phyloP scores from a whole-genome alignment of 2,888 invertebrate genomes.

The Loripinus fragilis region DNA sequence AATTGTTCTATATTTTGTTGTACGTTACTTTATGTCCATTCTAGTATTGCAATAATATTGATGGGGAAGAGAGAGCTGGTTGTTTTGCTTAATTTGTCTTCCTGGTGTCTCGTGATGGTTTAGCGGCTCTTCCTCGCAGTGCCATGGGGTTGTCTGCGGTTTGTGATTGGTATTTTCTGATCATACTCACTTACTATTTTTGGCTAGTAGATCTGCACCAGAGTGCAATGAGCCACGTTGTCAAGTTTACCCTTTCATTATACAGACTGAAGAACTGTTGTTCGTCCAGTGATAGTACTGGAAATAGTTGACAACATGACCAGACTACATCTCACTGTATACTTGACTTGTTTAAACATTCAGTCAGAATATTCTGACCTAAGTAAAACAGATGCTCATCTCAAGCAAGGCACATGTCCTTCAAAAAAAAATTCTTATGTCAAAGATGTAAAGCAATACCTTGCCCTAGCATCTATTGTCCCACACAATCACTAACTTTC shows the following conservation, averaged over 20 bases:
- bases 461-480: conserved; percentile 17
- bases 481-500: conserved; percentile 19
- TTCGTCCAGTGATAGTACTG: conserved; percentile 23
- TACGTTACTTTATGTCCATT: too few relatives aligned
- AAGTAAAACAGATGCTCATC: conserved; percentile 21
- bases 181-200: too few relatives aligned
- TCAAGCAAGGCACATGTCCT: conserved; percentile 29
- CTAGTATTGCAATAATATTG: too few relatives aligned
- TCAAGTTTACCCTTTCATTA: conserved; percentile 24
- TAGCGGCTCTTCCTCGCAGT: too few relatives aligned
- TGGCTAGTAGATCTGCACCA: conserved; percentile 32
- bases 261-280: conserved; percentile 28
- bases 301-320: conserved; percentile 24
- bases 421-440: conserved; percentile 3
- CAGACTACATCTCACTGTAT: conserved; percentile 17
- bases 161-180: too few relatives aligned
- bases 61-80: too few relatives aligned
- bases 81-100: too few relatives aligned
- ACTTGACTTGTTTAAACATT: conserved; percentile 15
- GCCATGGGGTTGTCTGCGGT: too few relatives aligned
- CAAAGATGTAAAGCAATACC: conserved; percentile 31
- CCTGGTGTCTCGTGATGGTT: too few relatives aligned
- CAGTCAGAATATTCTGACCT: conserved; percentile 26
- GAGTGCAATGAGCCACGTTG: conserved; percentile 16
- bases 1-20: too few relatives aligned